Evolutionary conservation across 2,113 vertebrate genomes (phyloP), one percentile per base, ranked within the genome.

Genomic region (Pelecanus crispus): DNA sequence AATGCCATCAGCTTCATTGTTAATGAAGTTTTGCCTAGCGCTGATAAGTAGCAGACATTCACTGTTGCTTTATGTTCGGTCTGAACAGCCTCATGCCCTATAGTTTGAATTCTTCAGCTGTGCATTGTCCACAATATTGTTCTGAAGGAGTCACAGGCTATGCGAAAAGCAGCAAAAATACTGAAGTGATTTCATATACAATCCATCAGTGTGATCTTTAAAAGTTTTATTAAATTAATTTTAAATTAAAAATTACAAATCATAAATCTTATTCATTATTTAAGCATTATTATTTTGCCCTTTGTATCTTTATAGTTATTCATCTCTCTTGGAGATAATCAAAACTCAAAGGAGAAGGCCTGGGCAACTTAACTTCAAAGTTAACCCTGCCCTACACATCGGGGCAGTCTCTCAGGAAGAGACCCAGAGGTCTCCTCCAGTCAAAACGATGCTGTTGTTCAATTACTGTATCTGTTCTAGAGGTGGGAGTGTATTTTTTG

Each of bases 111-210:
- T 94, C 70, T 79, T 95, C 93, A 87, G 94, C 93, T 95, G 40
- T 82, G 84, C 91, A 68, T 95, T 95, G 89, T 95, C 87, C 91
- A 95, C 91, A 59, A 31, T 8, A 85, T 50, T 90, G 94, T 91
- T 94, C 77, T 72, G 93, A 95, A 96, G 95, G 96, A 96, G 95
- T 80, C 95, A 95, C 95, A 96, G 87, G 70, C 95, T 95, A 91
- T 96, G 95, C 8, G 2, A 81, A 89, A 95, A 95, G 94, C 94
- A 96, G 96, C 94, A 94, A 50, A 95, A 73, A 44, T 20, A 78
- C 34, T 5, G 28, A 73, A 22, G 45, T 62, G 72, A 50, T 88
- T 91, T 91, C 36, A 17, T n/a, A 45, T 40, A 25, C 19, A 53
- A 3, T 36, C 38, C 7, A 2, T 52, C 59, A 81, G 32, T 16